A percentile compares a stretch with the other conserved stretches of the same genome.
Evolutionary conservation across 2,113 vertebrate genomes (phyloP).

Genomic region (Orcinus orca): DNA sequence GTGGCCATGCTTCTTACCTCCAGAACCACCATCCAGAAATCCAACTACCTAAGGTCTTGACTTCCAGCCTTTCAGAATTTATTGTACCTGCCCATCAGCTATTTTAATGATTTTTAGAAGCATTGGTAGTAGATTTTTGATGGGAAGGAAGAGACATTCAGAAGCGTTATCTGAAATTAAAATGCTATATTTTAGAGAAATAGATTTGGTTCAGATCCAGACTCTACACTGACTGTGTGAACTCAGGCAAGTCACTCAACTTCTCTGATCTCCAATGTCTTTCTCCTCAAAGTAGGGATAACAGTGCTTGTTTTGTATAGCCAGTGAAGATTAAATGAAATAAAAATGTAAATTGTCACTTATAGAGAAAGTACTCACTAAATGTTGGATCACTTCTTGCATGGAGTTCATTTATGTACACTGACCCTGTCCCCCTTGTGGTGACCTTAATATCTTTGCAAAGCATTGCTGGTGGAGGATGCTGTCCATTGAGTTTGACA

Average conservation of each 20-base stretch:
- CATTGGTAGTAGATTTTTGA: neutral
- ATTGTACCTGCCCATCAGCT: neutral
- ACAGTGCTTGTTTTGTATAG: neutral
- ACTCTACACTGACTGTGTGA: neutral
- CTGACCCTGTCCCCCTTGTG: neutral
- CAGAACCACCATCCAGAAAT: neutral
- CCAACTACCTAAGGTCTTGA: neutral
- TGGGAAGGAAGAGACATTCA: neutral
- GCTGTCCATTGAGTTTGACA: neutral
- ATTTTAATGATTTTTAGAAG: slow-evolving; percentile 21
- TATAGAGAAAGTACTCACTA: neutral
- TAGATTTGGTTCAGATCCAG: neutral
- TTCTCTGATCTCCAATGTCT: neutral
- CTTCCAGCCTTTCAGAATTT: neutral
- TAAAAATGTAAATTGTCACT: neutral
- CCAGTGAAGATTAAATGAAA: neutral
- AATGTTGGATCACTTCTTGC: neutral
- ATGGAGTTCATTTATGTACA: neutral
- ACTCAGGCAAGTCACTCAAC: neutral
- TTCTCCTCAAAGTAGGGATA: neutral
- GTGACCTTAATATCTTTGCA: slow-evolving; percentile 35
- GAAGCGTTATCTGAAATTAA: slow-evolving; percentile 37
- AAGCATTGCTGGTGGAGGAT: neutral
- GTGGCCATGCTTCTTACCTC: neutral
- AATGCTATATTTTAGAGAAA: neutral